These are phyloP conservation scores for Zaprionus taronus DNA, from an alignment of 1,140 invertebrate genomes.

Conservation along the genomic window DNA sequence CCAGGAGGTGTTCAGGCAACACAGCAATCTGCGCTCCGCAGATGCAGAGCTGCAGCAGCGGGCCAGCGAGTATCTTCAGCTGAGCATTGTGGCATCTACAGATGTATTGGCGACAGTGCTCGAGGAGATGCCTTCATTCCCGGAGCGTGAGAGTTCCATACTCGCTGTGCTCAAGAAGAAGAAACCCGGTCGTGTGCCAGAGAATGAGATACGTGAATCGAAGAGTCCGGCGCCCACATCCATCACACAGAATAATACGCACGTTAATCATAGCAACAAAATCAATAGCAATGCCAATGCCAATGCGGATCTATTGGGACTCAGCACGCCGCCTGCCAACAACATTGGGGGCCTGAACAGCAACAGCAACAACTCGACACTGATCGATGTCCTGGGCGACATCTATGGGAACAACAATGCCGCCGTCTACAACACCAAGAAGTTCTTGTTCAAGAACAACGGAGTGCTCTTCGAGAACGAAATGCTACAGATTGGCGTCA, in stretches of 20 bases:
- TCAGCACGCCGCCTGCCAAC: slow-evolving; percentile 92
- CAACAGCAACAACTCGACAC: slow-evolving; percentile 85
- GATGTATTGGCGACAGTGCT: slow-evolving; percentile 99
- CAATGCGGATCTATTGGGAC: slow-evolving; percentile 93
- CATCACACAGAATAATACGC: slow-evolving; percentile 74
- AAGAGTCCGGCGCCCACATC: slow-evolving; percentile 90
- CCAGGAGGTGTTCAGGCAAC: slow-evolving; percentile 97
- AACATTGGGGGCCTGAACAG: slow-evolving; percentile 88
- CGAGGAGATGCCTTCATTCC: slow-evolving; percentile 99
- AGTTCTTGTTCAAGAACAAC: slow-evolving; percentile 98
- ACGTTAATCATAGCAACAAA: slow-evolving; percentile 86
- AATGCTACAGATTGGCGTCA: slow-evolving; percentile 98
- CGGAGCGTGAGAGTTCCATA: slow-evolving; percentile 99
- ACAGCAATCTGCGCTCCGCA: slow-evolving; percentile 98
- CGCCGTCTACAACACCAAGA: slow-evolving; percentile 92
- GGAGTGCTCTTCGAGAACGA: slow-evolving; percentile 99
- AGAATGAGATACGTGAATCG: slow-evolving; percentile 92
- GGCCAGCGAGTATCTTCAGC: slow-evolving; percentile 98
- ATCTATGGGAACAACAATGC: slow-evolving; percentile 90
- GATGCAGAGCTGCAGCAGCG: slow-evolving; percentile 99
- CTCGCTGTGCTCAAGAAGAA: slow-evolving; percentile 99
- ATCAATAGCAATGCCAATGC: slow-evolving; percentile 77
- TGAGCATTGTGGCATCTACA: slow-evolving; percentile 97
- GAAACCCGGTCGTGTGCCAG: slow-evolving; percentile 95
- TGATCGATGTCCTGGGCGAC: slow-evolving; percentile 96